Conservation (phyloP, 2,113 vertebrate species). For the Gopherus evgoodei region DNA sequence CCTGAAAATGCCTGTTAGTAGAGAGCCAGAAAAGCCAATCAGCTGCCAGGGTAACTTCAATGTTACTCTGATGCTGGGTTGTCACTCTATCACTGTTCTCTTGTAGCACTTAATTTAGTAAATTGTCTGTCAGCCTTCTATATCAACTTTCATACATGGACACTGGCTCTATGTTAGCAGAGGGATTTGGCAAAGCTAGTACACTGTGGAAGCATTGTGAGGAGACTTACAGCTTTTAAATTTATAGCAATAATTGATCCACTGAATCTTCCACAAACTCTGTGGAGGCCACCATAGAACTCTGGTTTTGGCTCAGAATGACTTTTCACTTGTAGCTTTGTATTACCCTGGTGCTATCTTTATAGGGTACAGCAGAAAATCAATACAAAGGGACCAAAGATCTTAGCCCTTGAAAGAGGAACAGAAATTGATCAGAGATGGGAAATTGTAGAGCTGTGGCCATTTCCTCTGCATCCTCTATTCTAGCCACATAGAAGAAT, state of each 20-base stretch:
- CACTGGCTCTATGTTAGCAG: neutral
- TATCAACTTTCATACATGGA: neutral
- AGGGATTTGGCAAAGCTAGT: neutral
- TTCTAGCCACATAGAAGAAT: neutral
- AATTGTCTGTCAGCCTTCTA: fast-evolving
- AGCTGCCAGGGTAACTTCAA: neutral
- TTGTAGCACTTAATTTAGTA: neutral
- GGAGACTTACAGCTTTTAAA: slow-evolving; percentile 26
- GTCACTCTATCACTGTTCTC: neutral
- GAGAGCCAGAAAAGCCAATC: neutral
- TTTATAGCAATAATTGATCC: slow-evolving; percentile 27
- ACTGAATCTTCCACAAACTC: slow-evolving; percentile 40
- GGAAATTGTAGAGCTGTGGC: neutral
- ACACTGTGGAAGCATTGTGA: neutral
- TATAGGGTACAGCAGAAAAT: slow-evolving; percentile 7
- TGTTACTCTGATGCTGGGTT: neutral
- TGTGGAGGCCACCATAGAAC: neutral
- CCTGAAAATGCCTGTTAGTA: neutral
- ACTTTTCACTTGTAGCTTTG: slow-evolving; percentile 1
- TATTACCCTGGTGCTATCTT: neutral
- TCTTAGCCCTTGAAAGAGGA: neutral
- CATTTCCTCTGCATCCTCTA: neutral
- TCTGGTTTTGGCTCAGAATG: slow-evolving; percentile 30
- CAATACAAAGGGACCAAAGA: neutral
- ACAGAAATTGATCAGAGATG: neutral